Percentiles rank a stretch among this genome's conserved stretches.
phyloP scores from a whole-genome alignment of 2,113 vertebrate genomes.

The Nansenia antarctica region DNA sequence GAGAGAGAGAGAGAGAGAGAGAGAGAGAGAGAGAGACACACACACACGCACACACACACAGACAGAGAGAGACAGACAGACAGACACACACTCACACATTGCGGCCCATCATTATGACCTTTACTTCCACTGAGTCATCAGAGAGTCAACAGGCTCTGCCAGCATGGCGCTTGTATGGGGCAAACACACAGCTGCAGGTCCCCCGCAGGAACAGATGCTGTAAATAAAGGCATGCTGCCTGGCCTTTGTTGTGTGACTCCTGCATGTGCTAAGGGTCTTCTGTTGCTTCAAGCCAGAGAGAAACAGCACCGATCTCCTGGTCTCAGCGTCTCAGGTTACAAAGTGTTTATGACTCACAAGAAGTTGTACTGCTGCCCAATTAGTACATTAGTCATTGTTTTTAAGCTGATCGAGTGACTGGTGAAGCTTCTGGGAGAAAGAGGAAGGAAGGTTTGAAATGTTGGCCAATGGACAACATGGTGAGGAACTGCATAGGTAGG shows the following conservation, averaged over 20 bases:
- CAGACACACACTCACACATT: too few species aligned
- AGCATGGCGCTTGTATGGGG: conserved; percentile 10
- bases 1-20: too few species aligned
- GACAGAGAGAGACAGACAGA: too few species aligned
- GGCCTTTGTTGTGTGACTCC: neutral
- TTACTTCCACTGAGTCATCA: neutral
- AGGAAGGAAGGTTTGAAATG: neutral
- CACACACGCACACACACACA: too few species aligned
- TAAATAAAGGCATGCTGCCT: neutral
- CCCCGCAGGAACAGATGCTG: conserved; percentile 7
- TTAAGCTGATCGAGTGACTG: too few species aligned
- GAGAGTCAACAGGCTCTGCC: conserved; percentile 17
- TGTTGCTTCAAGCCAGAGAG: too few species aligned
- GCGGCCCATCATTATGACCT: neutral
- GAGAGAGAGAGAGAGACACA: too few species aligned
- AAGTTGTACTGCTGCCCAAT: neutral
- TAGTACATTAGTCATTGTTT: neutral
- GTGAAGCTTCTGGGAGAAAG: neutral
- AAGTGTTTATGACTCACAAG: neutral
- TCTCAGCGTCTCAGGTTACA: neutral
- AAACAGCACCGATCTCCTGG: neutral
- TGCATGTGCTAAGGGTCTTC: neutral
- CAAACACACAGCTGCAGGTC: conserved; percentile 10
- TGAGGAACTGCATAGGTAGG: neutral
- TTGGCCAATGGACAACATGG: neutral